phyloP scores from a whole-genome alignment of 64 coral and sea anemone genomes.

The Porites lutea region DNA sequence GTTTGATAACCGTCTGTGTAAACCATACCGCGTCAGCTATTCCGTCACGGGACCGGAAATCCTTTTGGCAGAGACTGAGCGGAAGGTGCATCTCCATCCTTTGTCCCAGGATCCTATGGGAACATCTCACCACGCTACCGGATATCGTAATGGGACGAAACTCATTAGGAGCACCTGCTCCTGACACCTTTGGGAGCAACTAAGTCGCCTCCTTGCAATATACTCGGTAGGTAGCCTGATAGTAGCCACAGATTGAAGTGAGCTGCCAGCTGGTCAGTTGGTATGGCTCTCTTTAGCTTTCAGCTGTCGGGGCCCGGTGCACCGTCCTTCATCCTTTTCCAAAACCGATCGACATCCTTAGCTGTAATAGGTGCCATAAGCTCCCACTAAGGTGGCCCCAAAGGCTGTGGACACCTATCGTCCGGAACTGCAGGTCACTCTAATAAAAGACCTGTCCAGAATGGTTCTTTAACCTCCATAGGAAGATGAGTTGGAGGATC shows the following conservation, averaged over 20 bases:
- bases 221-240: background rate
- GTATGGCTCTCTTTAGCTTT: background rate
- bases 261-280: background rate
- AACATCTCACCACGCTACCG: background rate
- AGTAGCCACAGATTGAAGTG: conserved; percentile 15
- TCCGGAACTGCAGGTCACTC: too few species aligned
- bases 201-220: background rate
- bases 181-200: background rate
- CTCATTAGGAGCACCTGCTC: background rate
- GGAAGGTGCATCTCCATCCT: background rate
- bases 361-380: background rate
- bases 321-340: background rate
- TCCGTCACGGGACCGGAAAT: background rate
- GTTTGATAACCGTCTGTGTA: background rate
- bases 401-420: background rate
- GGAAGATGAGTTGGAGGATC: too few species aligned
- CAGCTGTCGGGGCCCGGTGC: background rate
- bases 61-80: background rate
- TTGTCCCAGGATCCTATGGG: background rate
- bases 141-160: background rate
- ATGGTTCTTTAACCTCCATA: too few species aligned
- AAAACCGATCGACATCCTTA: background rate
- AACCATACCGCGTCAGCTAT: conserved; percentile 1
- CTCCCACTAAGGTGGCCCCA: background rate
- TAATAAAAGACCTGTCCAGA: too few species aligned